These are phyloP conservation scores for Papilio protenor DNA, from an alignment of 2,888 invertebrate species.

Conservation along the genomic window DNA sequence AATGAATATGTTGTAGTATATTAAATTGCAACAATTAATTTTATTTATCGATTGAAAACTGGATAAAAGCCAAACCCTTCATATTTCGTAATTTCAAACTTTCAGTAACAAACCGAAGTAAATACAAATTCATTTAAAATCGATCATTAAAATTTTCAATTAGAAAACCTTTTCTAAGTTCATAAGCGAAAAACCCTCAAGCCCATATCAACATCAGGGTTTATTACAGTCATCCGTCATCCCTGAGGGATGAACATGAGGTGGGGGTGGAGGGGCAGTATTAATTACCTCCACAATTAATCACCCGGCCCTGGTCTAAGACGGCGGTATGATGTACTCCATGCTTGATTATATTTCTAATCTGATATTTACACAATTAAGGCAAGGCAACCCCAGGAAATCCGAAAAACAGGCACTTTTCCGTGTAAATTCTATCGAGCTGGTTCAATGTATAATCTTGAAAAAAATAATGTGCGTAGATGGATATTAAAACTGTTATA, in stretches of 20 bases:
- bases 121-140: not conserved
- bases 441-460: too few relatives aligned
- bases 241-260: conserved; percentile 16
- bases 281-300: conserved; percentile 38
- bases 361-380: not conserved
- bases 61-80: not conserved
- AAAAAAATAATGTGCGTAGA: too few relatives aligned
- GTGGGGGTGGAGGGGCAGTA: conserved; percentile 3
- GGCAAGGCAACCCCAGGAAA: too few relatives aligned
- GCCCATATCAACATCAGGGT: conserved; percentile 3
- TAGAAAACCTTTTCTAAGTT: not conserved
- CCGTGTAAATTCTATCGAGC: too few relatives aligned
- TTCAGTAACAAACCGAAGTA: not conserved
- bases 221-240: conserved; percentile 36
- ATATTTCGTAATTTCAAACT: not conserved
- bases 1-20: too few relatives aligned
- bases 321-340: conserved; percentile 4
- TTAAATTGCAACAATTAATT: not conserved
- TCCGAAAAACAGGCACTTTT: too few relatives aligned
- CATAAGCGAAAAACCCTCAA: conserved; percentile 5
- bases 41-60: not conserved
- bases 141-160: not conserved
- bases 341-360: not conserved
- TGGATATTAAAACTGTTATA: too few relatives aligned
- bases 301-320: conserved; percentile 20